Percentiles rank a stretch among this genome's conserved stretches.
Conservation (phyloP, 2,888 invertebrate genomes). For the Carcina quercana region DNA sequence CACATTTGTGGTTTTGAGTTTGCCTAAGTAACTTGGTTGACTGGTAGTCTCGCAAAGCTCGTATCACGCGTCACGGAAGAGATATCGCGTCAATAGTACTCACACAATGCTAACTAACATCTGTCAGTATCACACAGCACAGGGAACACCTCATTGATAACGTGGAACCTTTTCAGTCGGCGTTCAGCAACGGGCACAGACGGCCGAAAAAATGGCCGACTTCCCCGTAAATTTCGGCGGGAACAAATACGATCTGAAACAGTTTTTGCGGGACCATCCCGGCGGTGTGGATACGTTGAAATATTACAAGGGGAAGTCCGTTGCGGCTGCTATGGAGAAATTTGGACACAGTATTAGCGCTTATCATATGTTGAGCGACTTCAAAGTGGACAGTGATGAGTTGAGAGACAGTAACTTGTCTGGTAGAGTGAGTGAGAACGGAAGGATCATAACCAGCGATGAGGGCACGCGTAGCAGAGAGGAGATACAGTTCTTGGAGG, state of each 20-base stretch:
- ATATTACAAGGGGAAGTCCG: conserved; percentile 68
- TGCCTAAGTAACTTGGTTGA: no score
- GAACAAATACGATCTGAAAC: conserved; percentile 76
- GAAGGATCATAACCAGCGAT: conserved; percentile 52
- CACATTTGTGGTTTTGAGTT: no score
- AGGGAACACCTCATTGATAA: conserved; percentile 13
- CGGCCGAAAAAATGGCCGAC: conserved; percentile 23
- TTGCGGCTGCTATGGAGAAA: conserved; percentile 68
- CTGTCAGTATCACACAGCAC: conserved; percentile 12
- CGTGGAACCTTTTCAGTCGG: conserved; percentile 5
- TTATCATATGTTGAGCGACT: conserved; percentile 78
- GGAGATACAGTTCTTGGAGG: conserved; percentile 54
- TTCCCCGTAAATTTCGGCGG: conserved; percentile 57
- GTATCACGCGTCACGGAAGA: no score
- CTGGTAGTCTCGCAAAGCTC: no score
- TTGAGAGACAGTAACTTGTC: conserved; percentile 58
- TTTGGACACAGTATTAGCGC: conserved; percentile 78
- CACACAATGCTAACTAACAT: no score
- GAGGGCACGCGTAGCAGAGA: conserved; percentile 33
- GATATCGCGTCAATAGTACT: no score
- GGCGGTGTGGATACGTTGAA: conserved; percentile 80
- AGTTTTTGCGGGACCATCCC: conserved; percentile 82
- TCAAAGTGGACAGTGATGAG: conserved; percentile 60
- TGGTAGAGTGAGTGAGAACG: conserved; percentile 49
- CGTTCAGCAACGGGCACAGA: not conserved